A percentile compares a stretch with the other conserved stretches of the same genome.
phyloP scores from a whole-genome alignment of 2,113 vertebrate genomes.

The Boulengeromyrus knoepffleri region DNA sequence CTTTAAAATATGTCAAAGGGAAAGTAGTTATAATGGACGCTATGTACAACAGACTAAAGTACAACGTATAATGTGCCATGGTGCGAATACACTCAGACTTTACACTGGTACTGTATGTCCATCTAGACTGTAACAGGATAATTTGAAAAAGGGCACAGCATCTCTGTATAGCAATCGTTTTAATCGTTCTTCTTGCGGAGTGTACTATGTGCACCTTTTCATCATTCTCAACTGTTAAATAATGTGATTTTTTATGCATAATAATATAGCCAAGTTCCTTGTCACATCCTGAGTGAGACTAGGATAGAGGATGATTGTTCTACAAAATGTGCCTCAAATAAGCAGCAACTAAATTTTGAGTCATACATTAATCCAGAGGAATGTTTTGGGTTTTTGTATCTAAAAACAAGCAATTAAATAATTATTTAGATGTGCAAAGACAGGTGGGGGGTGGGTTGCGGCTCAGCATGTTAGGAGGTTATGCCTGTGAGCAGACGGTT shows the following conservation, averaged over 20 bases:
- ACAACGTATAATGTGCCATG: background rate
- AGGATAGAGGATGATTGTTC: background rate
- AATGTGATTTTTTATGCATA: background rate
- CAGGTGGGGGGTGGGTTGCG: background rate
- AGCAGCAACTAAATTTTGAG: background rate
- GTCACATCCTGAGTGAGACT: background rate
- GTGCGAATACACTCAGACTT: background rate
- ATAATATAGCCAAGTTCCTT: background rate
- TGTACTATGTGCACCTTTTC: background rate
- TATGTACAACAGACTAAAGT: background rate
- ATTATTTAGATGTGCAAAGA: background rate
- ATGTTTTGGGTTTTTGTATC: background rate
- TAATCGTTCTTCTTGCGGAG: background rate
- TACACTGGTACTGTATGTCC: background rate
- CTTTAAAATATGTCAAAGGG: background rate
- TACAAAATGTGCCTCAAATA: background rate
- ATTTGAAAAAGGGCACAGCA: background rate
- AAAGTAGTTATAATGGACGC: background rate
- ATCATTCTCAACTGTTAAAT: background rate
- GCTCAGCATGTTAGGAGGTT: background rate
- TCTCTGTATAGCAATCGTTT: background rate
- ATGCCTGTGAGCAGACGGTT: too few relatives aligned
- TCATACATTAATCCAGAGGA: background rate
- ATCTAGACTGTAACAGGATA: background rate
- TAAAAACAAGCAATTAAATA: background rate